Evolutionary conservation across 2,888 invertebrate species (phyloP), one percentile per base, ranked within the genome.

Genomic region (Julus scanicus): DNA sequence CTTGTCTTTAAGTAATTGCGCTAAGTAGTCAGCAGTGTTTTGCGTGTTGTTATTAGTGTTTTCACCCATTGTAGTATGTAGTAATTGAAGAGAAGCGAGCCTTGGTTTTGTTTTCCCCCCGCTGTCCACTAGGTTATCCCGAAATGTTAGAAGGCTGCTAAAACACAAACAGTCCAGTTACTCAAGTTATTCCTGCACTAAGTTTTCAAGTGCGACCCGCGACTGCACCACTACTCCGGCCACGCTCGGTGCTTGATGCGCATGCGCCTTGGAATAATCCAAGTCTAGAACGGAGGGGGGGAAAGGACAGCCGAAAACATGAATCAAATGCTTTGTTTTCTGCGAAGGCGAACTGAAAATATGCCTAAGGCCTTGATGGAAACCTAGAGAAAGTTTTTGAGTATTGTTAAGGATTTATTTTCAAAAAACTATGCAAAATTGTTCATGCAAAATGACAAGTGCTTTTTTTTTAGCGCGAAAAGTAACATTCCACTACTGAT

Each of bases 1-100:
- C 95, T 99, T 97, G 95, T 99, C 99, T 95, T 99, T 99, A 93
- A 99, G 95, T 94, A 99, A 95, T 94, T 99, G 99, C 93, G 99
- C 98, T 95, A 99, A 95, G 95, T 99, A 99, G 94, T 99, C 99
- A 94, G 99, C 98, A 94, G 97, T 97, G 94, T 97, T 97, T 94
- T 97, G 97, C 94, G 97, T 97, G 93, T 96, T 96, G 92, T 95
- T 88, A 80, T 89, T 89, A 87, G 88, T 89, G 87, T 89, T 90
- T 84, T 89, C 89, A 87, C 89, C 88, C 88, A 89, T 88, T 48
- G 57, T 89, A 53, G 49, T 83, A 44, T 44, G 44, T 44, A 44
- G 44, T 44, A 44, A 44, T 5, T 44, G 44, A 5, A 44, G 44
- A 44, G 6, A 84, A 84, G 84, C 84, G 48, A 84, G 84, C 84